Evolutionary conservation across 1,140 invertebrate genomes (phyloP).

Genomic region (Octopus bimaculoides): DNA sequence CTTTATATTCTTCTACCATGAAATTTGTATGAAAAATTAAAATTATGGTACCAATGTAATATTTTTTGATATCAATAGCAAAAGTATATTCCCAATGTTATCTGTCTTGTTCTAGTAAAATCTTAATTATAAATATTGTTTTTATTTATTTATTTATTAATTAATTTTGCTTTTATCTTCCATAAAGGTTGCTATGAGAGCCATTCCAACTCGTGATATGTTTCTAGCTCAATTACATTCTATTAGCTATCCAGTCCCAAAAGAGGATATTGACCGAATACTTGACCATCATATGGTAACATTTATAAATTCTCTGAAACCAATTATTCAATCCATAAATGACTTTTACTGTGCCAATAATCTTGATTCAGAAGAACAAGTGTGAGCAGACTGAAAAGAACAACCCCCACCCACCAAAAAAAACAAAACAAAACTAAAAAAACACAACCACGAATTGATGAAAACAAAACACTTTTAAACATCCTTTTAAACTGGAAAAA

Average conservation of each 20-base stretch:
- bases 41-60: not conserved
- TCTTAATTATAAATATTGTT: not conserved
- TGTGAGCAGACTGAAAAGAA: conserved; percentile 20
- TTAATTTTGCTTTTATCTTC: conserved; percentile 17
- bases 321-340: conserved; percentile 38
- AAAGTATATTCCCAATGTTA: not conserved
- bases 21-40: not conserved
- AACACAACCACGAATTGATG: too few species aligned
- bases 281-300: conserved; percentile 43
- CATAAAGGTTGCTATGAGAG: conserved; percentile 49
- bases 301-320: conserved; percentile 37
- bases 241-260: conserved; percentile 15
- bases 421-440: too few species aligned
- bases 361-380: conserved; percentile 41
- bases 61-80: not conserved
- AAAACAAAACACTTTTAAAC: too few species aligned
- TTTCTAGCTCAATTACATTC: conserved; percentile 40
- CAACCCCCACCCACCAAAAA: too few species aligned
- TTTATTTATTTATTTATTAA: not conserved
- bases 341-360: conserved; percentile 43
- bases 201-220: conserved; percentile 43
- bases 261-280: conserved; percentile 28
- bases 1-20: not conserved
- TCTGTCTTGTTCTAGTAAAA: not conserved
- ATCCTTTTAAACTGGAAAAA: too few species aligned